Conservation (phyloP, 1,140 invertebrate genomes). For the Trichoplusia ni region DNA sequence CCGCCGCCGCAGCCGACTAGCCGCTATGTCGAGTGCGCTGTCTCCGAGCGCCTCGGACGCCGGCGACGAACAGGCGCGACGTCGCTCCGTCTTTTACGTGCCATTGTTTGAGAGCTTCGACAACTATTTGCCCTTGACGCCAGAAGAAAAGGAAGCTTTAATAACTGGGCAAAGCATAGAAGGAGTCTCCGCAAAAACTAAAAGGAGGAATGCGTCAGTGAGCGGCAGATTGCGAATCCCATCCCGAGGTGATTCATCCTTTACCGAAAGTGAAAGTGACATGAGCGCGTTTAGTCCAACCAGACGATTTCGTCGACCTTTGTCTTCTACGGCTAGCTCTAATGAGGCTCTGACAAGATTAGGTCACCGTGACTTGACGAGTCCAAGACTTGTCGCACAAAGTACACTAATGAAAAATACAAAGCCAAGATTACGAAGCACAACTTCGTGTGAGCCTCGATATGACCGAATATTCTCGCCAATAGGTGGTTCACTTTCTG, state of each 20-base stretch:
- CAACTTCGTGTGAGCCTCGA: conserved; percentile 71
- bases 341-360: conserved; percentile 69
- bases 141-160: conserved; percentile 74
- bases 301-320: conserved; percentile 62
- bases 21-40: conserved; percentile 63
- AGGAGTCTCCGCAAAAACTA: conserved; percentile 54
- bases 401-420: conserved; percentile 53
- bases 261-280: conserved; percentile 74
- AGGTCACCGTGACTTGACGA: conserved; percentile 61
- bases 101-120: conserved; percentile 82
- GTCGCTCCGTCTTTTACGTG: conserved; percentile 84
- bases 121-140: conserved; percentile 75
- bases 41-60: conserved; percentile 53
- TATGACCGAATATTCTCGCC: conserved; percentile 74
- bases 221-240: conserved; percentile 55
- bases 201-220: conserved; percentile 60
- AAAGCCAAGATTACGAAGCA: conserved; percentile 68
- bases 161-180: conserved; percentile 64
- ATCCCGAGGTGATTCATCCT: conserved; percentile 63
- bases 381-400: conserved; percentile 66
- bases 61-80: conserved; percentile 73
- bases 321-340: conserved; percentile 70
- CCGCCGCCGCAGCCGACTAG: conserved; percentile 44
- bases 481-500: conserved; percentile 63
- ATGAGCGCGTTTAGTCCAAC: conserved; percentile 64